phyloP scores from a whole-genome alignment of 2,888 invertebrate genomes.

The Andrena camellia region DNA sequence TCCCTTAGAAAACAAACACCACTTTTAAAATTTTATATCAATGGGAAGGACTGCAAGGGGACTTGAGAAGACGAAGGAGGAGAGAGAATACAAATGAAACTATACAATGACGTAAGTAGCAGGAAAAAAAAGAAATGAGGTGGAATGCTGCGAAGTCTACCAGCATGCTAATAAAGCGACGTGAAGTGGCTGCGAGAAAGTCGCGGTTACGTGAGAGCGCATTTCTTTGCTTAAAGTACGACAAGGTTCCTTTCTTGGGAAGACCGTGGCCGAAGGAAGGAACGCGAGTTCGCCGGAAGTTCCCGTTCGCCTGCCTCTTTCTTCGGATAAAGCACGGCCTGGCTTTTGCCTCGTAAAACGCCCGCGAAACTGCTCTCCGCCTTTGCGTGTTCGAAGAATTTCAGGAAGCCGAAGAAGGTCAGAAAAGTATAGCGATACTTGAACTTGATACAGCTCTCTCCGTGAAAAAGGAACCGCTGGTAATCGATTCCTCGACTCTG shows the following conservation, averaged over 20 bases:
- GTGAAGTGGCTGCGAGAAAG: constrained; percentile 45
- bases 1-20: neutral
- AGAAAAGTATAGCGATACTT: neutral
- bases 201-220: constrained; percentile 43
- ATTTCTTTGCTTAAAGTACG: constrained; percentile 52
- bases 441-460: neutral
- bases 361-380: constrained; percentile 30
- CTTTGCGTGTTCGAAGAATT: constrained; percentile 52
- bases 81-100: neutral
- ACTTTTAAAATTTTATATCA: neutral
- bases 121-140: constrained; percentile 15
- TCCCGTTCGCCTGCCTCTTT: constrained; percentile 36
- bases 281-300: constrained; percentile 50
- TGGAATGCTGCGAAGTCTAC: neutral
- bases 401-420: constrained; percentile 8
- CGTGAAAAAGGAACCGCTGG: neutral
- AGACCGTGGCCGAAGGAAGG: constrained; percentile 21
- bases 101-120: neutral
- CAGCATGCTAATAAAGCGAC: constrained; percentile 47
- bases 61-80: neutral
- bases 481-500: neutral
- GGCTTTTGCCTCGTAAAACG: constrained; percentile 57
- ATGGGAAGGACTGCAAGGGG: neutral
- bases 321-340: constrained; percentile 33
- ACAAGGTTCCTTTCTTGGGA: constrained; percentile 47